Conservation (phyloP, 2,113 vertebrate species). For the Sturnus vulgaris region DNA sequence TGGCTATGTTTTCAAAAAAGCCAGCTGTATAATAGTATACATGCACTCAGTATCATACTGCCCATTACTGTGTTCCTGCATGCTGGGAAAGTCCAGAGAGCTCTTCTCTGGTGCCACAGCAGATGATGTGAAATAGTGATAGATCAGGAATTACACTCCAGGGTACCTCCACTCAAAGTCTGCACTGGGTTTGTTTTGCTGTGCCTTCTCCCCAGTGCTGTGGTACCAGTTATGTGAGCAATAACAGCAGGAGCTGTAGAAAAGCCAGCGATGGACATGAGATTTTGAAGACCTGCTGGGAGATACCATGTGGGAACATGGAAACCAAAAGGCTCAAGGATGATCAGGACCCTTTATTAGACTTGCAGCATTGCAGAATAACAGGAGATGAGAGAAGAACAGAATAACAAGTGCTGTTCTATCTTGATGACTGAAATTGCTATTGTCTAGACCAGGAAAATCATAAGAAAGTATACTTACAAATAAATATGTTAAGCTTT, state of each 20-base stretch:
- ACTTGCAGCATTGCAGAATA: not conserved
- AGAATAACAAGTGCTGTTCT: not conserved
- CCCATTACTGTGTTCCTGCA: not conserved
- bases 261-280: not conserved
- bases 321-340: not conserved
- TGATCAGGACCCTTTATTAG: not conserved
- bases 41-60: not conserved
- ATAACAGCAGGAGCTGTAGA: not conserved
- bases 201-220: not conserved
- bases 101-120: not conserved
- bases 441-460: not conserved
- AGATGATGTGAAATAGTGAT: accelerated
- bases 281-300: not conserved
- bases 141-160: not conserved
- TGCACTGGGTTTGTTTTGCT: not conserved
- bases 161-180: not conserved
- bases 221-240: not conserved
- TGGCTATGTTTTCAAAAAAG: not conserved
- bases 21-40: accelerated
- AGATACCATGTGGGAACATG: not conserved
- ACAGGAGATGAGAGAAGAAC: not conserved
- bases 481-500: not conserved
- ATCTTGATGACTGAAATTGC: not conserved
- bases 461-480: not conserved
- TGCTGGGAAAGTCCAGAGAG: not conserved